Base-by-base conservation (phyloP, 2,797 vertebrate species). In the Micropoecilia bifurca region DNA sequence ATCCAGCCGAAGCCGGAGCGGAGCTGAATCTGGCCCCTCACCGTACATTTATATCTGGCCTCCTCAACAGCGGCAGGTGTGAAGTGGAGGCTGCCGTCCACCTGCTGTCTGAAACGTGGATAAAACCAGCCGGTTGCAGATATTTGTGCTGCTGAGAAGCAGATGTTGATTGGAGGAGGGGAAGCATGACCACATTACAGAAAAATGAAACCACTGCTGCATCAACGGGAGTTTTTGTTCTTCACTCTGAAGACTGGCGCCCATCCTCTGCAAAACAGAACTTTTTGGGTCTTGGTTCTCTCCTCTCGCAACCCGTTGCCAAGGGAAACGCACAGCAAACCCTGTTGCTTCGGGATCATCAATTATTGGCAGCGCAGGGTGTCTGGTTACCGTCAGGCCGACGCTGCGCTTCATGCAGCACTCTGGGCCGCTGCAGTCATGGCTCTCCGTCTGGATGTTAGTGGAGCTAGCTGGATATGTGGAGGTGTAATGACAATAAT, bases 351-450 rank as follows among this genome's bases (percentile, higher is more conserved):
- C 55, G 69, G 63, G 77, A 48, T 83, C 78, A 80, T 92, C 75
- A 77, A 75, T 90, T 86, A 90, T 88, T 90, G 74, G 85, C 82
- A 47, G 76, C 1, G 68, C 0, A 0, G 76, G 41, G 79, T 45
- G 85, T 85, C 88, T 88, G 88, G 80, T 89, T 90, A 66, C 85
- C 53, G 3, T 89, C 78, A 85, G 2, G 46, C 53, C 1, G 4
- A 55, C 50, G 50, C 22, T 8, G 20, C 20, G 2, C 6, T 25
- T 61, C 41, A 43, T 45, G 25, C 41, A 69, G 39, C 10, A 25
- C 33, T 68, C 8, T 41, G 36, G 36, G 36, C 22, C 12, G 63
- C 36, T 36, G 16, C 10, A 43, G 39, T 43, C 39, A n/a, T 2
- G 12, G 66, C 66, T n/a, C 20, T 68, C 36, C 2, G 20, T 48